phyloP scores from a whole-genome alignment of 2,888 invertebrate species.

The Plebejus anna region DNA sequence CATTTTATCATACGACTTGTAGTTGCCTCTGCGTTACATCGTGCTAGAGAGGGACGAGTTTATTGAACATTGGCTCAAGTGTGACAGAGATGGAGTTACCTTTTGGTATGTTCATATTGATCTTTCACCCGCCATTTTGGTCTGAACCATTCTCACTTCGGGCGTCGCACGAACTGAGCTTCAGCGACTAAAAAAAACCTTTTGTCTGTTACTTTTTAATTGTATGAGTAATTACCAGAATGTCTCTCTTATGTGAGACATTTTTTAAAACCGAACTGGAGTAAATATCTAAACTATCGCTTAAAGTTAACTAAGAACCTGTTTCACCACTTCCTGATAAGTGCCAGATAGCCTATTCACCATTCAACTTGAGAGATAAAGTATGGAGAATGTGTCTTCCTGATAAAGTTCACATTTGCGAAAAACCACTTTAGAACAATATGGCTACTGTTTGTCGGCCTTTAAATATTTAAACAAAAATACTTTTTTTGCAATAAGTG shows the following conservation, averaged over 20 bases:
- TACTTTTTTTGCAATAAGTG: too few species aligned
- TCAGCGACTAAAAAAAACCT: slow-evolving; percentile 56
- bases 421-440: too few species aligned
- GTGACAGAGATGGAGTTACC: slow-evolving; percentile 55
- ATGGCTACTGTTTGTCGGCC: too few species aligned
- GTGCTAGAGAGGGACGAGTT: slow-evolving; percentile 54
- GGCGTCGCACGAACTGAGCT: slow-evolving; percentile 68
- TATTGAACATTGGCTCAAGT: slow-evolving; percentile 41
- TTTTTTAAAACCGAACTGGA: neutral
- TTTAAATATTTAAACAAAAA: too few species aligned
- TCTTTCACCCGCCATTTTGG: slow-evolving; percentile 80
- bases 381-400: too few species aligned
- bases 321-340: too few species aligned
- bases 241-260: neutral
- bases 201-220: slow-evolving; percentile 62
- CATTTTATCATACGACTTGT: slow-evolving; percentile 68
- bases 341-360: too few species aligned
- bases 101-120: slow-evolving; percentile 78
- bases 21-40: slow-evolving; percentile 58
- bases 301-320: too few species aligned
- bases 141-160: slow-evolving; percentile 71
- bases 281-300: too few species aligned
- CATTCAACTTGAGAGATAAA: too few species aligned
- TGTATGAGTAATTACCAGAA: neutral
- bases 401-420: too few species aligned